Percentiles rank a stretch among this genome's conserved stretches.
phyloP scores from a whole-genome alignment of 2,113 vertebrate genomes.

The Trachemys scripta region DNA sequence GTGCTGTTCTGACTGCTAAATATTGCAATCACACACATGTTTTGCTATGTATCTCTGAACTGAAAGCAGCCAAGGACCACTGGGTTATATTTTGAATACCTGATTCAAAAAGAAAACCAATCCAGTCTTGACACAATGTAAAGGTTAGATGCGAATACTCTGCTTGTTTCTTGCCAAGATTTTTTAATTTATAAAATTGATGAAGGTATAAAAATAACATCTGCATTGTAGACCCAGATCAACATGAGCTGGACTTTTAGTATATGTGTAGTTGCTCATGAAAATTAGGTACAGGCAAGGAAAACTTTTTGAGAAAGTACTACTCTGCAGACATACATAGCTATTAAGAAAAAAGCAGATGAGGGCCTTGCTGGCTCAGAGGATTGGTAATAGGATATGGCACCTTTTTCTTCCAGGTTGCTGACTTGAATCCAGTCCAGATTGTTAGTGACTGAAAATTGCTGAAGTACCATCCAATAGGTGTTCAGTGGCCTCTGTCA shows the following conservation, averaged over 20 bases:
- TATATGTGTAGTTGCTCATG: neutral
- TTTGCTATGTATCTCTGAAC: neutral
- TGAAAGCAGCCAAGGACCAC: neutral
- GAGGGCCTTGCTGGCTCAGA: neutral
- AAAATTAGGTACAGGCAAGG: neutral
- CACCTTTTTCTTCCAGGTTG: neutral
- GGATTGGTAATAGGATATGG: neutral
- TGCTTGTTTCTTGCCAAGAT: neutral
- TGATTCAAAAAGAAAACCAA: slow-evolving; percentile 1
- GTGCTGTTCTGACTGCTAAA: neutral
- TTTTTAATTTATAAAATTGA: slow-evolving; percentile 38
- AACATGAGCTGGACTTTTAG: neutral
- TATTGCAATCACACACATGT: neutral
- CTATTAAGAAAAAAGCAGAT: neutral
- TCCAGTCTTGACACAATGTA: neutral
- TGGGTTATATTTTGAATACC: neutral
- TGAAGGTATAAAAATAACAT: neutral
- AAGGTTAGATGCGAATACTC: neutral
- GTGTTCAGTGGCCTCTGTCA: neutral
- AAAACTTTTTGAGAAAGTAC: neutral
- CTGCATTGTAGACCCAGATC: neutral
- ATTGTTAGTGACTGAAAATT: neutral
- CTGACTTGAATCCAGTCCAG: neutral
- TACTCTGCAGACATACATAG: neutral
- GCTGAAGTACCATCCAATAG: rapidly evolving